Conservation (phyloP, 2,888 invertebrate genomes). For the Plagiodera versicolora region DNA sequence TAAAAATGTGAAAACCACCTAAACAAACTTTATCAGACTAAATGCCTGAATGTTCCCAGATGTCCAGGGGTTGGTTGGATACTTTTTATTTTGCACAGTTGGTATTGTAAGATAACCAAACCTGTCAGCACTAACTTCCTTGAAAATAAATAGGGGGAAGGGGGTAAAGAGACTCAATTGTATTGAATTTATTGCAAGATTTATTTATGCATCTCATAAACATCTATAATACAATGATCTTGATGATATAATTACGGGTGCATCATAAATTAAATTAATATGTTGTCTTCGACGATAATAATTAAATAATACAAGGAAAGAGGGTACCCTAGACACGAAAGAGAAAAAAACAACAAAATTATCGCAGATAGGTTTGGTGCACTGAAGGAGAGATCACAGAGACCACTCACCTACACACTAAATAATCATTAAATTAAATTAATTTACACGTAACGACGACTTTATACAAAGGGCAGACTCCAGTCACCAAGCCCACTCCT, state of each 20-base stretch:
- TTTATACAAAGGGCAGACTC: constrained; percentile 49
- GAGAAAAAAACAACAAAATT: constrained; percentile 28
- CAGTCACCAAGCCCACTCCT: constrained; percentile 43
- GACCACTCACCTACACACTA: constrained; percentile 40
- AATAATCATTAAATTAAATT: constrained; percentile 33
- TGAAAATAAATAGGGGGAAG: not conserved
- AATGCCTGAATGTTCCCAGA: no score
- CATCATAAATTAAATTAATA: constrained; percentile 30
- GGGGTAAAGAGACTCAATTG: not conserved
- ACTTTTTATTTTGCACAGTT: no score
- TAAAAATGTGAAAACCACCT: no score
- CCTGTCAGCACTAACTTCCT: not conserved
- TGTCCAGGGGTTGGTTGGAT: no score
- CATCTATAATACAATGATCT: constrained; percentile 41
- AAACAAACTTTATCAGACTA: no score
- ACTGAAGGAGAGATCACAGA: constrained; percentile 47
- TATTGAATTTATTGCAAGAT: constrained; percentile 33
- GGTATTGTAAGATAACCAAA: no score
- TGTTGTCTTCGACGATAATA: constrained; percentile 20
- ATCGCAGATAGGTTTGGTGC: constrained; percentile 36
- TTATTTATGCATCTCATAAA: constrained; percentile 34
- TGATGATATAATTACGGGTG: constrained; percentile 42
- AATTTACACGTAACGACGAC: constrained; percentile 49
- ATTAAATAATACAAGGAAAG: constrained; percentile 31
- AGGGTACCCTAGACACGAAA: constrained; percentile 28